Base-by-base conservation (phyloP, 2,797 vertebrate species). In the Nyctibius grandis region DNA sequence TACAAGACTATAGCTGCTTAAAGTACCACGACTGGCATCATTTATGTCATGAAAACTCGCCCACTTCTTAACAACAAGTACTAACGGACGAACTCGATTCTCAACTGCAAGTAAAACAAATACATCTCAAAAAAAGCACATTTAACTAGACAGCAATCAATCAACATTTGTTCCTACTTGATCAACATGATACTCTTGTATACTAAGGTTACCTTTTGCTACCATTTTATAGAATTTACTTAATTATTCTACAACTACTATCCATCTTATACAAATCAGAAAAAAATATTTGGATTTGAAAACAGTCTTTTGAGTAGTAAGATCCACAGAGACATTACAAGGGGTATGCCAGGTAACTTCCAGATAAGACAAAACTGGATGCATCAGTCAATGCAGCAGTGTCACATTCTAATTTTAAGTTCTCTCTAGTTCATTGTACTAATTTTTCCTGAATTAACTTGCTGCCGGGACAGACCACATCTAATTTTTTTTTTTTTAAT, bases 21-120 rank as follows among this genome's bases (percentile, higher is more conserved):
- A 98, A 54, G 99, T 99, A 97, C 99, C 99, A 92, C 99, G 99
- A 97, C 99, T 99, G 96, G 99, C 99, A 91, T 99, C 99, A 56
- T 99, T 99, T 97, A 99, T 99, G 4, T 98, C 96, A 96, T 97
- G 98, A 95, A 99, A 98, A 85, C 96, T 96, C 7, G 99, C 99
- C 99, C 99, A 99, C 95, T 99, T 99, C 98, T 99, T 99, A 94
- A 99, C 88, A 64, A 98, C 99, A 70, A 99, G 98, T 79, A 99
- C 98, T 97, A 99, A 95, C 9, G 99, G 99, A 97, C 98, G 98
- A 97, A 99, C 98, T 95, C 99, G 98, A 96, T 97, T 98, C 96
- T 99, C 99, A 95, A 98, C 99, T 99, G 98, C 90, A 98, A 97
- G 44, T 89, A 97, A 97, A 97, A 97, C 45, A 95, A 95, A 96